Conservation (phyloP, 2,113 vertebrate genomes). For the Phyllopteryx taeniolatus region DNA sequence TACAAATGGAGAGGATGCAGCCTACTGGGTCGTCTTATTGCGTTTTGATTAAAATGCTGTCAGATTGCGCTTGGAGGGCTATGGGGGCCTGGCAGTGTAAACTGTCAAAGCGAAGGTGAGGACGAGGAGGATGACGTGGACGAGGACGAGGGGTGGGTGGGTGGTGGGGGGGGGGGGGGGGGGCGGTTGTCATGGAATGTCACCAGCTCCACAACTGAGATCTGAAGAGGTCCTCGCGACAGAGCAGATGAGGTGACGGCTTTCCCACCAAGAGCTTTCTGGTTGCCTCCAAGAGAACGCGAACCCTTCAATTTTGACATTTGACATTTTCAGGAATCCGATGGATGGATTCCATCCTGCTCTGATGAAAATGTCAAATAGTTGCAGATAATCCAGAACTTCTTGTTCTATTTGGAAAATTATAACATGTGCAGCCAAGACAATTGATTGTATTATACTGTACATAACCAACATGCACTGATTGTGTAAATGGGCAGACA, state of each 20-base stretch:
- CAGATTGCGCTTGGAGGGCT: background rate
- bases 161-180: too few relatives aligned
- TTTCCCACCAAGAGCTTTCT: background rate
- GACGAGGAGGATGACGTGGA: background rate
- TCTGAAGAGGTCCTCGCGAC: constrained; percentile 11
- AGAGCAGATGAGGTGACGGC: background rate
- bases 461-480: too few relatives aligned
- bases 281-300: background rate
- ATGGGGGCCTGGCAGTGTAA: background rate
- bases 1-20: constrained; percentile 8
- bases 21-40: constrained; percentile 7
- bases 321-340: constrained; percentile 20
- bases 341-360: background rate
- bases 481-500: too few relatives aligned
- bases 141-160: background rate
- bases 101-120: constrained; percentile 5
- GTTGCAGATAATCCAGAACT: constrained; percentile 1
- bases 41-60: constrained; percentile 28
- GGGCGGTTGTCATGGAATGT: background rate
- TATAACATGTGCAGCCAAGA: background rate
- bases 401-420: background rate
- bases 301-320: constrained; percentile 12
- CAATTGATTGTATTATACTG: background rate
- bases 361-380: background rate
- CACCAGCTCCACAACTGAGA: constrained; percentile 20